Percentiles rank a stretch among this genome's conserved stretches.
Evolutionary conservation across 2,113 vertebrate species (phyloP).

Genomic region (Sceloporus tristichus): DNA sequence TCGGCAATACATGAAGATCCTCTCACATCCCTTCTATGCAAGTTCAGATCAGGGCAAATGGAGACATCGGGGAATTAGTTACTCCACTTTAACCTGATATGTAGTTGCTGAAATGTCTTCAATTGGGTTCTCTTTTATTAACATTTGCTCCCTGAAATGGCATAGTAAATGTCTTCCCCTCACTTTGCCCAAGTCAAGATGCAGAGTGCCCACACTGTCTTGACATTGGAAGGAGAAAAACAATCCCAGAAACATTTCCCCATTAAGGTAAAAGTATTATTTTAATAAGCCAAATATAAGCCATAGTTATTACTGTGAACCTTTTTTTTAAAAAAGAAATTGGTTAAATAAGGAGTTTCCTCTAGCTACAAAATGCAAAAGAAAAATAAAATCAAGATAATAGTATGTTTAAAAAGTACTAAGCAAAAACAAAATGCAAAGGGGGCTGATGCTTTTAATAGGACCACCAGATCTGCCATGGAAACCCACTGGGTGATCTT

Average conservation of each 20-base stretch:
- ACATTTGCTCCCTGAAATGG: neutral
- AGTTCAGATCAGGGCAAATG: neutral
- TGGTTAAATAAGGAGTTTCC: conserved; percentile 43
- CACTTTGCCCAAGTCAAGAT: neutral
- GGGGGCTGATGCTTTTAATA: too few species aligned
- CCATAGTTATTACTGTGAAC: neutral
- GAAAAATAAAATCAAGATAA: neutral
- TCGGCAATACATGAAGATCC: neutral
- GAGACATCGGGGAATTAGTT: neutral
- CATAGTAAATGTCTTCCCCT: neutral
- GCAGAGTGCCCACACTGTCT: neutral
- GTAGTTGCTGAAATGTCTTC: neutral
- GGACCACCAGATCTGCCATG: too few species aligned
- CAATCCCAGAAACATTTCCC: neutral
- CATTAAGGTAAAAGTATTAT: neutral
- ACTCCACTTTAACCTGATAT: neutral
- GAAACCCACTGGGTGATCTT: too few species aligned
- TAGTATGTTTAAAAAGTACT: neutral
- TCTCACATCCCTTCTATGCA: neutral
- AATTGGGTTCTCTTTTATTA: too few species aligned
- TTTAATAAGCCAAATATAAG: neutral
- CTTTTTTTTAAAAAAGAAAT: conserved; percentile 41
- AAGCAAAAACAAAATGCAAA: too few species aligned
- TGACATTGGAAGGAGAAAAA: too few species aligned
- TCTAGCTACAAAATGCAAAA: neutral